A percentile compares a stretch with the other conserved stretches of the same genome.
Conservation (phyloP, 1,140 invertebrate species). For the Bilobella aurantiaca region DNA sequence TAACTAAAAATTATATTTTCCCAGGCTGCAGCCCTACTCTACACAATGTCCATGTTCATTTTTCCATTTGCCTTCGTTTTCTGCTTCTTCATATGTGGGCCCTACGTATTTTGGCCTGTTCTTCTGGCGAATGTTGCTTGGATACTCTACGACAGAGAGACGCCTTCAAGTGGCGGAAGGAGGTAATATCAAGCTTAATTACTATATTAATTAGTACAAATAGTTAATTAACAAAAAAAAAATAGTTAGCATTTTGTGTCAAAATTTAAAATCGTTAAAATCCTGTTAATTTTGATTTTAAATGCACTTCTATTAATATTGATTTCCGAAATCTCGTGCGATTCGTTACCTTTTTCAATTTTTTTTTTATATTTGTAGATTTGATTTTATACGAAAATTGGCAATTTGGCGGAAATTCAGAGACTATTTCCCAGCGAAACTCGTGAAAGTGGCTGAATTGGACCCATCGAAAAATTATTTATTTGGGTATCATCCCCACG, state of each 20-base stretch:
- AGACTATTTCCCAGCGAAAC: slow-evolving; percentile 71
- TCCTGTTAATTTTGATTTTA: background rate
- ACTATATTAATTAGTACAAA: too few relatives aligned
- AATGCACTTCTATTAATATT: background rate
- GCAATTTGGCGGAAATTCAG: slow-evolving; percentile 59
- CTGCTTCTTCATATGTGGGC: too few relatives aligned
- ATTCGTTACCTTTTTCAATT: background rate
- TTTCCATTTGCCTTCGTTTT: too few relatives aligned
- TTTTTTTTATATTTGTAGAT: slow-evolving; percentile 38
- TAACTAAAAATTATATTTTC: too few relatives aligned
- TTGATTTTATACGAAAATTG: slow-evolving; percentile 54
- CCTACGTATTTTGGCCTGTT: background rate
- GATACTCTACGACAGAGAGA: slow-evolving; percentile 53
- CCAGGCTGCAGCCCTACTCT: too few relatives aligned
- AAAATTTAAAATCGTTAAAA: too few relatives aligned
- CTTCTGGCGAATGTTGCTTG: background rate
- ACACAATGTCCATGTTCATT: too few relatives aligned
- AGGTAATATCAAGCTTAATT: too few relatives aligned
- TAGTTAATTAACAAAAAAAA: too few relatives aligned
- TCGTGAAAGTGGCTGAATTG: slow-evolving; percentile 71
- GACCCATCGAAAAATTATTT: slow-evolving; percentile 72
- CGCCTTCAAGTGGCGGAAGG: slow-evolving; percentile 51
- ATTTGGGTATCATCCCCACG: slow-evolving; percentile 80
- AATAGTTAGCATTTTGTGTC: too few relatives aligned
- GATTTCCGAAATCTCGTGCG: too few relatives aligned